Percentiles rank a stretch among this genome's conserved stretches.
Conservation (phyloP, 2,113 vertebrate species). For the Aix galericulata region DNA sequence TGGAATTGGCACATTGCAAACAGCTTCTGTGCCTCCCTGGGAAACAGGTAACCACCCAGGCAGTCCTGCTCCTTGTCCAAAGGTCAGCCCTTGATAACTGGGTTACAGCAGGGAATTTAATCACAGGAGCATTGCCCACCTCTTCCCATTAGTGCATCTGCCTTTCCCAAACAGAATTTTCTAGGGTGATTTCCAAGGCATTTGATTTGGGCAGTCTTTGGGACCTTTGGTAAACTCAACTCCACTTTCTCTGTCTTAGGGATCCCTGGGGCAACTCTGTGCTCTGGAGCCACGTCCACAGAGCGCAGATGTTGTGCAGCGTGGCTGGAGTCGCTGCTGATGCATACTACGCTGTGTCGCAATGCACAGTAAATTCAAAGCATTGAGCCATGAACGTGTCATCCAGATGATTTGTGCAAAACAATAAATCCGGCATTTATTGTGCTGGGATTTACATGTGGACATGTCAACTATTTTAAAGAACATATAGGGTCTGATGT, state of each 20-base stretch:
- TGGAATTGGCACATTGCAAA: background rate
- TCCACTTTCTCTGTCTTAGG: background rate
- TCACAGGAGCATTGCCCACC: background rate
- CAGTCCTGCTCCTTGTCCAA: rapidly evolving
- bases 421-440: slow-evolving; percentile 6
- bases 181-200: background rate
- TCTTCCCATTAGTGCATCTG: background rate
- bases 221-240: background rate
- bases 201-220: background rate
- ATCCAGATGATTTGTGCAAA: slow-evolving; percentile 19
- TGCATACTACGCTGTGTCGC: background rate
- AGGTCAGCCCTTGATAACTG: background rate
- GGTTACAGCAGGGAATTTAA: background rate
- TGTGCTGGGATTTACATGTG: background rate
- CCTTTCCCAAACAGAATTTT: background rate
- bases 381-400: slow-evolving; percentile 24
- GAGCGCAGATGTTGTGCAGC: background rate
- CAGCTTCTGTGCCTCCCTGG: background rate
- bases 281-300: background rate
- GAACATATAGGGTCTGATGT: background rate
- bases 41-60: background rate
- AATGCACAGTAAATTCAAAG: slow-evolving; percentile 10
- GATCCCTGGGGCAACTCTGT: background rate
- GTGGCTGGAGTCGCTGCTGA: slow-evolving; percentile 3
- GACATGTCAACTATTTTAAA: background rate